A percentile compares a stretch with the other conserved stretches of the same genome.
Conservation (phyloP, 1,140 invertebrate genomes). For the Matsumurasca onukii region DNA sequence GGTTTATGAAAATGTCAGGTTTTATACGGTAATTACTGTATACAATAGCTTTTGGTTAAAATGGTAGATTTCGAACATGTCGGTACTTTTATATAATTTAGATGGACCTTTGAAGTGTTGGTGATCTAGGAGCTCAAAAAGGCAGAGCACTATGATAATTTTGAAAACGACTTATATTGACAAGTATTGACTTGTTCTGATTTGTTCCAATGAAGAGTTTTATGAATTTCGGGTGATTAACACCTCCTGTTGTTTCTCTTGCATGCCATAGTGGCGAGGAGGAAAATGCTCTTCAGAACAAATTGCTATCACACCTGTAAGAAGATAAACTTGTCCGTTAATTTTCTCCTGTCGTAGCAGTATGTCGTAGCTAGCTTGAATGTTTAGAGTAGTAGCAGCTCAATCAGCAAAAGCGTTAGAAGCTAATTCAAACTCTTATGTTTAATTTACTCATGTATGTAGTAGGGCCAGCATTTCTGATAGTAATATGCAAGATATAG, state of each 20-base stretch:
- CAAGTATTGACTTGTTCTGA: too few relatives aligned
- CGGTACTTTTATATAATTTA: too few relatives aligned
- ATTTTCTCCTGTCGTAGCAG: constrained; percentile 25
- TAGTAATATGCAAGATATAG: too few relatives aligned
- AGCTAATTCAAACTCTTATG: neutral
- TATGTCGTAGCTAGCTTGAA: constrained; percentile 22
- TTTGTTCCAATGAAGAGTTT: too few relatives aligned
- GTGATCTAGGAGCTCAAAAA: too few relatives aligned
- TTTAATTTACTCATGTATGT: neutral
- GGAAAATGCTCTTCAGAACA: constrained; percentile 68
- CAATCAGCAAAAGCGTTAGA: neutral
- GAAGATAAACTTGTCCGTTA: constrained; percentile 47
- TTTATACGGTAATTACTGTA: too few relatives aligned
- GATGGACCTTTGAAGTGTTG: too few relatives aligned
- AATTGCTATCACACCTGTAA: constrained; percentile 69
- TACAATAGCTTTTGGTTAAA: too few relatives aligned
- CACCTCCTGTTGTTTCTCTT: constrained; percentile 52
- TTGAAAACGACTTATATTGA: too few relatives aligned
- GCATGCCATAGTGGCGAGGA: constrained; percentile 68
- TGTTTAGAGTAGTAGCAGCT: constrained; percentile 20
- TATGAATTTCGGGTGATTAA: constrained; percentile 8
- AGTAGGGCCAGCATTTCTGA: neutral
- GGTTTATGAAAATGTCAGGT: too few relatives aligned
- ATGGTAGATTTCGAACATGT: too few relatives aligned
- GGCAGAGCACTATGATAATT: too few relatives aligned